Base-by-base conservation (phyloP, 30 jellyfish, hydroid and myxozoan species). In the Haliclystus octoradiatus region DNA sequence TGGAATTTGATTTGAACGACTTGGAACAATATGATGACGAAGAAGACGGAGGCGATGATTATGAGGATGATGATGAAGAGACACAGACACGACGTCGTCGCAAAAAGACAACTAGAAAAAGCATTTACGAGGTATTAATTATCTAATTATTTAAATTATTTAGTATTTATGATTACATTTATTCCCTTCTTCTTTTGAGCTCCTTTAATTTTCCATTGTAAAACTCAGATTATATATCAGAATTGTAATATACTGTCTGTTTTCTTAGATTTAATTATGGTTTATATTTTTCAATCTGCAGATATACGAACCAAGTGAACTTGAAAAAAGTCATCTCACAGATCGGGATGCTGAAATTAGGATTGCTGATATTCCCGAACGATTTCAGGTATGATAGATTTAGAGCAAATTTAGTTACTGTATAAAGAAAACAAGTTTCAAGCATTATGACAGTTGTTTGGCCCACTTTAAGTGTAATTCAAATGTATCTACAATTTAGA, bases 1-100 rank as follows among this genome's bases (percentile, higher is more conserved):
- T 89, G 70, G 98, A 89, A 71, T 89, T 89, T 81, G 95, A 84
- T 60, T 66, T 89, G 85, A 82, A 88, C 68, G 98, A 89, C 50
- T 62, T 89, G 25, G 98, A 89, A 31, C 93, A 85, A 47, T 85
- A 76, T 76, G 95, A 53, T 49, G 95, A 82, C 71, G 93, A 76
- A 33, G 92, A 77, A n/a, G 77, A 32, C 34, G 66, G 79, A 23
- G 94, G 79, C 15, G 96, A 85, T 24, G 92, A 75, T 34, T 82
- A 80, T 52, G 95, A 76, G 61, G 92, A 80, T 35, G 66, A 52
- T 1, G 95, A 76, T 26, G 94, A 76, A 22, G 93, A 84, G 22
- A 76, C 70, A 35, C 91, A 72, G 25, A 80, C 68, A 32, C 65
- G 67, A 50, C 71, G 76, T 25, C 63, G 68, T 19, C 81, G 74